Evolutionary conservation across 2,113 vertebrate species (phyloP).

Genomic region (Dendropsophus ebraccatus): DNA sequence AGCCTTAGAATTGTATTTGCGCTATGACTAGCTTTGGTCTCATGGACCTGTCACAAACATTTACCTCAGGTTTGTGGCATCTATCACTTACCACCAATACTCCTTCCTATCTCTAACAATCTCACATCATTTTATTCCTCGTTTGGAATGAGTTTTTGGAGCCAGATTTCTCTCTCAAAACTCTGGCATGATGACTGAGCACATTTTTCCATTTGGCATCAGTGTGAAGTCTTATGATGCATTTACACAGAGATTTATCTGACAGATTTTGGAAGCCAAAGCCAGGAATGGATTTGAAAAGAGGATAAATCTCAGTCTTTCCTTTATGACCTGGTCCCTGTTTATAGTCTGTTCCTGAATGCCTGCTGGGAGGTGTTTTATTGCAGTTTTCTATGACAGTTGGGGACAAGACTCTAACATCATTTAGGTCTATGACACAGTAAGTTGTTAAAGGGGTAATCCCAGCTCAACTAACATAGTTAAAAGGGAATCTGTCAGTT

Average conservation of each 20-base stretch:
- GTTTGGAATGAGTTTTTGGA: neutral
- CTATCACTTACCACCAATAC: neutral
- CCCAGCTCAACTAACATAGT: no score
- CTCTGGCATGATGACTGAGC: neutral
- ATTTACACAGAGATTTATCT: neutral
- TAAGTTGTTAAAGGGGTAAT: neutral
- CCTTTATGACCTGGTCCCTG: neutral
- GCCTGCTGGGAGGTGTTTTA: neutral
- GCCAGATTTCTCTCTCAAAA: neutral
- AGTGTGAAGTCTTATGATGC: neutral
- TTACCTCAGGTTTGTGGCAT: neutral
- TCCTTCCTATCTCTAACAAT: neutral
- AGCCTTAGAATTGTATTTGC: no score
- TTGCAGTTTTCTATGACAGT: neutral
- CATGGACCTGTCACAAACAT: neutral
- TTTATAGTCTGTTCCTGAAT: no score
- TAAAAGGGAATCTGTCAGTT: no score
- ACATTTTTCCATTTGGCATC: constrained; percentile 8
- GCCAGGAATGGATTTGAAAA: no score
- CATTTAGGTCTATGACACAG: neutral
- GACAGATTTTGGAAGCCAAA: no score
- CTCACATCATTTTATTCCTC: neutral
- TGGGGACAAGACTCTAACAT: neutral
- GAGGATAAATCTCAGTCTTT: no score
- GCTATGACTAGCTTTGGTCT: neutral